phyloP scores from a whole-genome alignment of 2,888 invertebrate species.

The Platycnemis pennipes region DNA sequence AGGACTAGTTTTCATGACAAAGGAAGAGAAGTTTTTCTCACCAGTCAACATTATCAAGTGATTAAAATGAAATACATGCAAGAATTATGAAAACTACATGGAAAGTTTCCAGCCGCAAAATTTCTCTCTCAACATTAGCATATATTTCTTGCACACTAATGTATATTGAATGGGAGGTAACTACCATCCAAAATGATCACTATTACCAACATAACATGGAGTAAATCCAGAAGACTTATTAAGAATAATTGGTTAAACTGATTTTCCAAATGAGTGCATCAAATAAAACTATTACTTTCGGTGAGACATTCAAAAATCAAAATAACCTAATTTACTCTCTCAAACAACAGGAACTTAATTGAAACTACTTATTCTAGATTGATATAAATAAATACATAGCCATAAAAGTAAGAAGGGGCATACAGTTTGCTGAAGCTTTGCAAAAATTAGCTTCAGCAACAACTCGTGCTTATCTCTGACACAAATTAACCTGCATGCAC shows the following conservation, averaged over 20 bases:
- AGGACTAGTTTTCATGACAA: too few relatives aligned
- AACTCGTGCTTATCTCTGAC: slow-evolving; percentile 50
- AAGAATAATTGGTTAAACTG: not conserved
- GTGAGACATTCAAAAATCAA: not conserved
- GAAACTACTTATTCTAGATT: not conserved
- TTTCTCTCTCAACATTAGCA: too few relatives aligned
- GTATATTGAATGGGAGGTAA: too few relatives aligned
- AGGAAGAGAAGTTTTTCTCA: too few relatives aligned
- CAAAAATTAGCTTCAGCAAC: slow-evolving; percentile 35
- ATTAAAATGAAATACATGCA: too few relatives aligned
- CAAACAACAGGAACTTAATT: not conserved
- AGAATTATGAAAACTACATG: too few relatives aligned
- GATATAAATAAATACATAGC: not conserved
- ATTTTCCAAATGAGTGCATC: not conserved
- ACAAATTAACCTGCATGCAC: slow-evolving; percentile 48
- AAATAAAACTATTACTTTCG: not conserved
- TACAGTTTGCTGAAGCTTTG: slow-evolving; percentile 17
- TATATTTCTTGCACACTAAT: too few relatives aligned
- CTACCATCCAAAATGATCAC: not conserved
- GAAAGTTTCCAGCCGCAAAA: too few relatives aligned
- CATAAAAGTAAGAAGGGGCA: not conserved
- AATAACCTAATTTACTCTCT: not conserved
- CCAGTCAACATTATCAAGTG: too few relatives aligned
- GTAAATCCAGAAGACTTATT: not conserved
- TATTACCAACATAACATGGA: not conserved